Evolutionary conservation across 2,113 vertebrate species (phyloP), one percentile per base, ranked within the genome.

Genomic region (Corythaeola cristata): DNA sequence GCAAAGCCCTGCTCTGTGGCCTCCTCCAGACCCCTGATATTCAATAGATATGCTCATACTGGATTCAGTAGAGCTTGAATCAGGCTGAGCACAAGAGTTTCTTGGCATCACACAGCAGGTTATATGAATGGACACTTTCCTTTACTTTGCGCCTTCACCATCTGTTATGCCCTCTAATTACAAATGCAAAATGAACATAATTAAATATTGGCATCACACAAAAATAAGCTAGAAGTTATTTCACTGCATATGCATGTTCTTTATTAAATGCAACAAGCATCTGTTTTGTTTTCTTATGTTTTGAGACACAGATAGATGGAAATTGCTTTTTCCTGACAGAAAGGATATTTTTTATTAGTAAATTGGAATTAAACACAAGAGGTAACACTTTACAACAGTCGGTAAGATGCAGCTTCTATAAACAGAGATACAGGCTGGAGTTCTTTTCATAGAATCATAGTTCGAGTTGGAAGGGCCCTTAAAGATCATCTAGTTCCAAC

Each of bases 121-220:
- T 96, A 96, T 95, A 74, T 35, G 87, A 97, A 97, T 66, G 95
- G 97, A 97, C 85, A 85, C 19, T 87, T 97, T 55, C 90, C 86
- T 94, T 92, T 91, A 84, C 85, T 93, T 89, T 85, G 68, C 1
- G 32, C 45, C 63, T 90, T 94, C 93, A 93, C 96, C 97, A 97
- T 97, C 97, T 97, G 97, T 97, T 97, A 94, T 96, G 84, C 82
- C 79, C 66, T 97, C 97, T 97, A 97, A 97, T 97, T 97, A 96
- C 93, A 97, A 97, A 97, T 97, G 96, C 90, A 97, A 97, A 97
- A 97, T 89, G 97, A 97, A 86, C 96, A 95, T 97, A 97, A 97
- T 97, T 97, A 97, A 97, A 94, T 94, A 97, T 90, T 97, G 96
- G 96, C 96, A 96, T 97, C 97, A 93, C 82, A 85, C 44, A 97